Percentiles rank a stretch among this genome's conserved stretches.
These are phyloP conservation scores for Parthenolecanium corni DNA, from an alignment of 2,888 invertebrate genomes.

Conservation along the genomic window DNA sequence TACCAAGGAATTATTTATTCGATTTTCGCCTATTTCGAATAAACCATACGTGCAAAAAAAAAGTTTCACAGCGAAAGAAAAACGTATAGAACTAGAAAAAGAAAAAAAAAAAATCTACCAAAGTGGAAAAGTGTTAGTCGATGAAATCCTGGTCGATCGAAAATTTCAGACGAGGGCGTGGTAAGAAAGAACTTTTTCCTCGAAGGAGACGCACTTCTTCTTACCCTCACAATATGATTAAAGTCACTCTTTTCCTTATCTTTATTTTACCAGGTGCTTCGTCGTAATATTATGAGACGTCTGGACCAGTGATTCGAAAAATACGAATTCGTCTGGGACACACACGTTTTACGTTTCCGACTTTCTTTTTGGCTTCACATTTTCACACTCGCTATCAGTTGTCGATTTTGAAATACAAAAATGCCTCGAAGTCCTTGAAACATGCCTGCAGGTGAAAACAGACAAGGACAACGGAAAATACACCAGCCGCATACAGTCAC, in stretches of 20 bases:
- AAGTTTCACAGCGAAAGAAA: background rate
- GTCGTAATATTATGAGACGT: constrained; percentile 20
- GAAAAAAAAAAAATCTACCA: no score
- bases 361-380: no score
- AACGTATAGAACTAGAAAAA: no score
- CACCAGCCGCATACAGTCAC: no score
- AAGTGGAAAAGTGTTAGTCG: background rate
- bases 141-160: constrained; percentile 13
- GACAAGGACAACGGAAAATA: no score
- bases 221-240: constrained; percentile 22
- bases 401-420: no score
- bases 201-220: constrained; percentile 21
- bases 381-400: no score
- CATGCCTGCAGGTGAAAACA: no score
- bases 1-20: background rate
- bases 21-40: background rate
- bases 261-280: constrained; percentile 20
- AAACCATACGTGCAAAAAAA: background rate
- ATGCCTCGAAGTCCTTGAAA: no score
- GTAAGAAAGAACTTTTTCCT: constrained; percentile 21
- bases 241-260: constrained; percentile 25
- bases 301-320: constrained; percentile 18
- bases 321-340: background rate
- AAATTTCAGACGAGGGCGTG: constrained; percentile 22
- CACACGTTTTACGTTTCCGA: no score